These are phyloP conservation scores for Centropus bengalensis DNA, from an alignment of 2,113 vertebrate species.

Conservation along the genomic window DNA sequence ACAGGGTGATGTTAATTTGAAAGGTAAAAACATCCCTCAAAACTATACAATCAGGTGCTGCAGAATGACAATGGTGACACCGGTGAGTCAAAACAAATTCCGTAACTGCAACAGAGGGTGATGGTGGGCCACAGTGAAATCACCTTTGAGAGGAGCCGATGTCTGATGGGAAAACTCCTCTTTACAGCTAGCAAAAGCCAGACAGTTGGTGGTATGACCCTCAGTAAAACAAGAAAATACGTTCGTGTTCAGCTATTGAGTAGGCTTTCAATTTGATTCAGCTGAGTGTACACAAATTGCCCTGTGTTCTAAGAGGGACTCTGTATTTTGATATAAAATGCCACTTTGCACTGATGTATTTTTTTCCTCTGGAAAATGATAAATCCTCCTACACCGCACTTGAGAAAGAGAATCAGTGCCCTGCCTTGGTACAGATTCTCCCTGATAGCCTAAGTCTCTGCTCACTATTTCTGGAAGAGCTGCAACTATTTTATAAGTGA, in stretches of 20 bases:
- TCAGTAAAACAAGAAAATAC: constrained; percentile 9
- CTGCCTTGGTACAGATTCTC: background rate
- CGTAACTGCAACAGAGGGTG: background rate
- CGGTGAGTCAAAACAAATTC: background rate
- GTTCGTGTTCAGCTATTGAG: background rate
- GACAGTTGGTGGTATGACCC: background rate
- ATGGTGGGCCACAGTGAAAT: background rate
- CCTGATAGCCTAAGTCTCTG: background rate
- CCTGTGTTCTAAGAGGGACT: background rate
- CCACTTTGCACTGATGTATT: background rate
- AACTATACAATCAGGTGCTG: background rate
- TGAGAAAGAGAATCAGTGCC: background rate
- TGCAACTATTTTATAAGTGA: constrained; percentile 28
- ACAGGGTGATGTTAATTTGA: background rate
- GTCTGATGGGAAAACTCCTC: background rate
- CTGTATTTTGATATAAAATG: constrained; percentile 27
- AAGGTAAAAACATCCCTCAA: background rate
- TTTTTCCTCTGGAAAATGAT: constrained; percentile 10
- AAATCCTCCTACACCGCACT: background rate
- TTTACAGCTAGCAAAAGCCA: background rate
- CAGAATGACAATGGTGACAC: background rate
- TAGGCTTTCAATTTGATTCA: constrained; percentile 17
- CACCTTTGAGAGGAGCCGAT: background rate
- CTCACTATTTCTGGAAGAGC: constrained; percentile 5
- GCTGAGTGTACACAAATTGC: constrained; percentile 14